Percentiles rank a stretch among this genome's conserved stretches.
Conservation (phyloP, 1,140 invertebrate genomes). For the Helicoverpa zea region DNA sequence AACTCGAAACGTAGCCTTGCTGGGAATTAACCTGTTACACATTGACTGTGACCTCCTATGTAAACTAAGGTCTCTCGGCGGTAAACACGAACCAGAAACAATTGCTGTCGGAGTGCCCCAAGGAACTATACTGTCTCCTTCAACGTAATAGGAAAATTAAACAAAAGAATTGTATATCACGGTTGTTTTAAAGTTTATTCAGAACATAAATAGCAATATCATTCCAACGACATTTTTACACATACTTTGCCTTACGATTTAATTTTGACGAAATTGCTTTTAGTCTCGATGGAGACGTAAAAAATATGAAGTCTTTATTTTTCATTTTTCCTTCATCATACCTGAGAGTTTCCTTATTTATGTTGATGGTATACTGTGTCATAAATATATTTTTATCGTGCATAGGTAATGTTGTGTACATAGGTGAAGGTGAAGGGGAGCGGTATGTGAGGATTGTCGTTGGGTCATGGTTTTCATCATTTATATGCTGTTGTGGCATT, state of each 20-base stretch:
- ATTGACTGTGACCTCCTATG: not conserved
- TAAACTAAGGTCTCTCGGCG: not conserved
- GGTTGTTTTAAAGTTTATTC: too few species aligned
- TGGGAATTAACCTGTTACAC: slow-evolving; percentile 1
- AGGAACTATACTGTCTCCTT: not conserved
- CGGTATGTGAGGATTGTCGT: slow-evolving; percentile 1
- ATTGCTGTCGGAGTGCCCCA: not conserved
- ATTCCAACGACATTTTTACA: not conserved
- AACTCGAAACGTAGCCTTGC: not conserved
- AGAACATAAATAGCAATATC: too few species aligned
- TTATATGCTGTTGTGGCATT: not conserved
- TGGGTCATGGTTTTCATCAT: not conserved
- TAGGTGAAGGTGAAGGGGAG: not conserved
- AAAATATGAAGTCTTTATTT: slow-evolving; percentile 26
- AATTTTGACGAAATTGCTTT: slow-evolving; percentile 23
- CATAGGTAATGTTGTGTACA: slow-evolving; percentile 1
- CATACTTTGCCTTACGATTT: slow-evolving; percentile 9
- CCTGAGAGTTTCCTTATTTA: slow-evolving; percentile 28
- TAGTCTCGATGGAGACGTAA: slow-evolving; percentile 24
- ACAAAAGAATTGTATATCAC: not conserved
- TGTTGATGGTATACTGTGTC: slow-evolving; percentile 26
- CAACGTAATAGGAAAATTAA: not conserved
- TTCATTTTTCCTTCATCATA: slow-evolving; percentile 26
- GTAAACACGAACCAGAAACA: not conserved
- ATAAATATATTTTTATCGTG: slow-evolving; percentile 11